These are phyloP conservation scores for Cylindroiulus punctatus DNA, from an alignment of 2,888 invertebrate genomes.

Conservation along the genomic window DNA sequence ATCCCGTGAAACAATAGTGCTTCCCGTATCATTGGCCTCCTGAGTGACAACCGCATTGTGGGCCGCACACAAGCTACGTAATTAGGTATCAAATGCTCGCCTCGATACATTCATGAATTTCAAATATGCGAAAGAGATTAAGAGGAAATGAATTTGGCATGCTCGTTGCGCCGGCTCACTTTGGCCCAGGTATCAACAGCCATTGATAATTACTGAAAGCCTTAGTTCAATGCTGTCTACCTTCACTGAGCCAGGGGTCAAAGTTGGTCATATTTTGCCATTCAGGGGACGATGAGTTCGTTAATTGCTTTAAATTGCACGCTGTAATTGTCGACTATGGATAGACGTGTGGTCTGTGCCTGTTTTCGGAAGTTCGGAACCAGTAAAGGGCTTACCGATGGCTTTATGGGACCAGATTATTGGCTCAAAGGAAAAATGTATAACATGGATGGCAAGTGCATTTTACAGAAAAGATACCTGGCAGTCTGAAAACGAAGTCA, in stretches of 20 bases:
- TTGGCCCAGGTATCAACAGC: slow-evolving; percentile 21
- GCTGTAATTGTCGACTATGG: neutral
- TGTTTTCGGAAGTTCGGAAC: neutral
- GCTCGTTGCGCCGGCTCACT: slow-evolving; percentile 14
- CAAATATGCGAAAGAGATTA: slow-evolving; percentile 41
- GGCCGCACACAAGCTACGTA: slow-evolving; percentile 37
- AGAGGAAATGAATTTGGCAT: slow-evolving; percentile 40
- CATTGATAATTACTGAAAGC: slow-evolving; percentile 24
- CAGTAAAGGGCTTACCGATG: neutral
- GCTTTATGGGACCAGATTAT: too few relatives aligned
- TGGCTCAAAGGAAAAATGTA: too few relatives aligned
- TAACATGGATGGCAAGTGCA: too few relatives aligned
- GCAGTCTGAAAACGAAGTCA: too few relatives aligned
- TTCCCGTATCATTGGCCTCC: slow-evolving; percentile 45
- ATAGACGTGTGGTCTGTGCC: neutral
- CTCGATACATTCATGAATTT: slow-evolving; percentile 45
- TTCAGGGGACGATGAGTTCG: neutral
- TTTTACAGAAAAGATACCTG: too few relatives aligned
- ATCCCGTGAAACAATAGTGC: slow-evolving; percentile 42
- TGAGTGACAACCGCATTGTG: slow-evolving; percentile 43
- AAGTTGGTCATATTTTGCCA: slow-evolving; percentile 10
- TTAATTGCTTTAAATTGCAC: slow-evolving; percentile 24
- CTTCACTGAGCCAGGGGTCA: neutral
- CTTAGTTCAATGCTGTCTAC: neutral
- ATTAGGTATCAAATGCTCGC: slow-evolving; percentile 44